A percentile compares a stretch with the other conserved stretches of the same genome.
Conservation (phyloP, 2,888 invertebrate species). For the Drosophila borealis region DNA sequence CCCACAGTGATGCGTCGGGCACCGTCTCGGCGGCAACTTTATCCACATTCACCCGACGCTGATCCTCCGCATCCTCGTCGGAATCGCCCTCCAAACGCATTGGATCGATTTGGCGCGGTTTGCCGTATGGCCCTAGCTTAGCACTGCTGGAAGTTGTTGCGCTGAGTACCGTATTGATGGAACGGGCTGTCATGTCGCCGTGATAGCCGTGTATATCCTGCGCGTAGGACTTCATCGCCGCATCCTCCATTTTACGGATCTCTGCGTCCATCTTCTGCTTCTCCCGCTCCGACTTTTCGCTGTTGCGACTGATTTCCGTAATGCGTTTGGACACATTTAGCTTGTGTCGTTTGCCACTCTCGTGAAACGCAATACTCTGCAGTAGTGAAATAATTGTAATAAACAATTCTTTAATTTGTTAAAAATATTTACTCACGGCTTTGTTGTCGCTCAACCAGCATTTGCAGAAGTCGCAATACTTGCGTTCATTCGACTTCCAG, state of each 20-base stretch:
- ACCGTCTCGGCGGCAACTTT: slow-evolving; percentile 77
- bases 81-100: slow-evolving; percentile 82
- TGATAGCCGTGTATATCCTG: slow-evolving; percentile 89
- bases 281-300: slow-evolving; percentile 91
- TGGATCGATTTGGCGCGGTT: slow-evolving; percentile 81
- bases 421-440: slow-evolving; percentile 87
- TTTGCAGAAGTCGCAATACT: slow-evolving; percentile 99
- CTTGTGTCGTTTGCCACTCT: slow-evolving; percentile 96
- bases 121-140: slow-evolving; percentile 82
- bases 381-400: neutral
- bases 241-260: slow-evolving; percentile 95
- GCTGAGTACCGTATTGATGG: slow-evolving; percentile 77
- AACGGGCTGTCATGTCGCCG: slow-evolving; percentile 83
- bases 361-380: slow-evolving; percentile 97
- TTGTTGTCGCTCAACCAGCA: slow-evolving; percentile 99
- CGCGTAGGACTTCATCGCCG: slow-evolving; percentile 94
- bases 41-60: slow-evolving; percentile 67
- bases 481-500: slow-evolving; percentile 98
- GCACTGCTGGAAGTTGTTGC: slow-evolving; percentile 86
- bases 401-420: neutral
- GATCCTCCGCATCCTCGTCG: slow-evolving; percentile 80
- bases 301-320: slow-evolving; percentile 93
- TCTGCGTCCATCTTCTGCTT: slow-evolving; percentile 91
- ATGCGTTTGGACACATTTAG: slow-evolving; percentile 95
- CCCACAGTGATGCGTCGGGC: slow-evolving; percentile 88